These are phyloP conservation scores for Tetragnatha versicolor DNA, from an alignment of 1,140 invertebrate species.

Conservation along the genomic window DNA sequence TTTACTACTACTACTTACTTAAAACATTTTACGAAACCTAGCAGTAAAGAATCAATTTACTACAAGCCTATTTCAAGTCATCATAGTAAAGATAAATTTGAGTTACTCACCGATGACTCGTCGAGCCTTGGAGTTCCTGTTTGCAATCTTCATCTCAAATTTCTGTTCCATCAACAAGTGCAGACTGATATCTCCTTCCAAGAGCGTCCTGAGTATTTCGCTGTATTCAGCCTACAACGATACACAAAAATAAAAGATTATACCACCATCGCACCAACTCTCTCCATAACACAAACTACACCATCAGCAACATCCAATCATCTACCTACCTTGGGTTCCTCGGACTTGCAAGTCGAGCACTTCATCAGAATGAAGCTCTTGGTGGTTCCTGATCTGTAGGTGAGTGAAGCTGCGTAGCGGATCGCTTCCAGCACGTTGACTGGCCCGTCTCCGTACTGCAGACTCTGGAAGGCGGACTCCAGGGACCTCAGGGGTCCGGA, in stretches of 20 bases:
- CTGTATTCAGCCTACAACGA: conserved; percentile 74
- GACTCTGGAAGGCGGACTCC: conserved; percentile 59
- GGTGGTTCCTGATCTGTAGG: conserved; percentile 83
- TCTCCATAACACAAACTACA: neutral
- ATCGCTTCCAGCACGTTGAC: conserved; percentile 79
- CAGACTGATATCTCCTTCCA: conserved; percentile 80
- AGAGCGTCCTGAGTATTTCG: conserved; percentile 76
- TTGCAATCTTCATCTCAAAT: conserved; percentile 65
- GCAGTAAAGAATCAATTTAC: too few species aligned
- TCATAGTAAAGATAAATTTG: too few species aligned
- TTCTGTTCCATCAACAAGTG: conserved; percentile 84
- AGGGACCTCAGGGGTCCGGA: conserved; percentile 63
- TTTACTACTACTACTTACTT: too few species aligned
- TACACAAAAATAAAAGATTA: neutral
- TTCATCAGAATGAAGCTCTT: conserved; percentile 84
- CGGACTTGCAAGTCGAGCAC: conserved; percentile 72
- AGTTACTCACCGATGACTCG: conserved; percentile 74
- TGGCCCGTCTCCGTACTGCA: conserved; percentile 67
- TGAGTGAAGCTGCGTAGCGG: conserved; percentile 75
- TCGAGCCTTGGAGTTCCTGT: conserved; percentile 69
- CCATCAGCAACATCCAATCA: neutral
- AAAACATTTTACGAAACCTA: too few species aligned
- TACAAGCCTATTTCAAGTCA: too few species aligned
- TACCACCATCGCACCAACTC: too few species aligned
- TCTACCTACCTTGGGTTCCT: conserved; percentile 63